Conservation (phyloP, 2,797 vertebrate genomes). For the Ciconia nigra region DNA sequence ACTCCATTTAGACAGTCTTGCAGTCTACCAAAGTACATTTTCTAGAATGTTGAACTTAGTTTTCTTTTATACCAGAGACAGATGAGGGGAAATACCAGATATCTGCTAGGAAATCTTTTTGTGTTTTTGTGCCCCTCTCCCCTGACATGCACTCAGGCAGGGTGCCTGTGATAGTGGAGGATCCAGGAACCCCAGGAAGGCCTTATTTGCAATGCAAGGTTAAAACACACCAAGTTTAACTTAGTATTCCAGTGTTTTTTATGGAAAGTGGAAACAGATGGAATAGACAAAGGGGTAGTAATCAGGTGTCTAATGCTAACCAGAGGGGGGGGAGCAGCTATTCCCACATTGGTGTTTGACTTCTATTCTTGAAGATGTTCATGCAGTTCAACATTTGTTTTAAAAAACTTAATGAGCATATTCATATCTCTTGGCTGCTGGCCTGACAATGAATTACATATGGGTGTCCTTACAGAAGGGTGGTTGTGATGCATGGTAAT, state of each 20-base stretch:
- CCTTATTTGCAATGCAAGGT: background rate
- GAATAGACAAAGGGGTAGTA: background rate
- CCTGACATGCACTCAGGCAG: background rate
- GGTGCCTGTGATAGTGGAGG: background rate
- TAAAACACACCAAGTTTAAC: background rate
- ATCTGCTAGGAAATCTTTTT: background rate
- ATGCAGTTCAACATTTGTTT: background rate
- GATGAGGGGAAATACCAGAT: background rate
- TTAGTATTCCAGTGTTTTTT: background rate
- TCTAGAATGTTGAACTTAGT: background rate
- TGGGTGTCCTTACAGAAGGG: background rate
- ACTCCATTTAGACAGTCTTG: background rate
- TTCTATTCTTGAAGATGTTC: background rate
- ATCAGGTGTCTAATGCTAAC: background rate
- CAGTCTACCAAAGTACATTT: background rate
- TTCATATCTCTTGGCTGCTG: background rate
- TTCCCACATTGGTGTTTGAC: background rate
- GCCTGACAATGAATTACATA: background rate
- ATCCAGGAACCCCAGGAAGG: background rate
- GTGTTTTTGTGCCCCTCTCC: background rate
- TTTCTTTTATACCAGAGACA: background rate
- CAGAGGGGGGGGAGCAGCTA: background rate
- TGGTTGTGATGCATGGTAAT: background rate
- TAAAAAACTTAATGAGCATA: background rate
- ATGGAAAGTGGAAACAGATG: constrained; percentile 9